A percentile compares a stretch with the other conserved stretches of the same genome.
These are phyloP conservation scores for Sebastes nivosus DNA, from an alignment of 2,797 vertebrate species.

Conservation along the genomic window DNA sequence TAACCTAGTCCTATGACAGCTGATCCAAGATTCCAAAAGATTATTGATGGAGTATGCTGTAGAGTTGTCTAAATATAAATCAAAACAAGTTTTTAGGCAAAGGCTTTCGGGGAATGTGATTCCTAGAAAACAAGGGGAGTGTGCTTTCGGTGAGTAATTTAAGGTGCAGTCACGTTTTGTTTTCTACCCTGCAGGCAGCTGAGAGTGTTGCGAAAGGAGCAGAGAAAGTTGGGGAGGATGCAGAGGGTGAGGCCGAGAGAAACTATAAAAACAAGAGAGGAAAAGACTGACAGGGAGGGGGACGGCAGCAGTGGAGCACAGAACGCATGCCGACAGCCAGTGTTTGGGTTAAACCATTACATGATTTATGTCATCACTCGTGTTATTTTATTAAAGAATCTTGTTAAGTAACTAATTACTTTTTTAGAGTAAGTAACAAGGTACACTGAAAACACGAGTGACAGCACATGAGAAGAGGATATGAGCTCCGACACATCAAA, in stretches of 20 bases:
- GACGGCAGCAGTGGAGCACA: neutral
- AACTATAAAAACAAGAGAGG: neutral
- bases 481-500: neutral
- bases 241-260: neutral
- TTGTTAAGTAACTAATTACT: neutral
- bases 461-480: neutral
- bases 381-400: neutral
- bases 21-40: neutral
- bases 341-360: neutral
- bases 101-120: slow-evolving; percentile 37
- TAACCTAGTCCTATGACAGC: neutral
- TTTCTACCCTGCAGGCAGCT: slow-evolving; percentile 42
- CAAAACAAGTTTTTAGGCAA: slow-evolving; percentile 25
- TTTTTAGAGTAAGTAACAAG: neutral
- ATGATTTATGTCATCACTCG: neutral
- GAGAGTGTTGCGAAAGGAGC: slow-evolving; percentile 21
- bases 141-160: slow-evolving; percentile 56
- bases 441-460: neutral
- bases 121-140: slow-evolving; percentile 57
- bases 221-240: neutral
- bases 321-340: neutral
- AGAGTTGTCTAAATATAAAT: slow-evolving; percentile 13
- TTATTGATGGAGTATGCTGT: neutral
- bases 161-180: slow-evolving; percentile 47
- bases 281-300: neutral